Evolutionary conservation across 2,113 vertebrate genomes (phyloP).

Genomic region (Podocnemis expansa): DNA sequence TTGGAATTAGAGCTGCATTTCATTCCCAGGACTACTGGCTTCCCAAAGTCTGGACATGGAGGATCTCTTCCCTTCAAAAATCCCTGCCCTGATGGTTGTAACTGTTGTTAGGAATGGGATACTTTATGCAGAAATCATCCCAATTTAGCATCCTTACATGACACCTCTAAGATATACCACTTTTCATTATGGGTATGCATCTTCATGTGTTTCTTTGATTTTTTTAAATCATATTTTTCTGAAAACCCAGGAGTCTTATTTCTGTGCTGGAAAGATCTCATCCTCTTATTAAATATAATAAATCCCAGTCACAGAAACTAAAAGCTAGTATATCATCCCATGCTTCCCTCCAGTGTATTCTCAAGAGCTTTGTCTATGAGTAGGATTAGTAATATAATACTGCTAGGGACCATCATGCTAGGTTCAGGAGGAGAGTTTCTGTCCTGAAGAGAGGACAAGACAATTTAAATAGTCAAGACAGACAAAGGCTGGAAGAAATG

Average conservation of each 20-base stretch:
- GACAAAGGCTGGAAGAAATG: background rate
- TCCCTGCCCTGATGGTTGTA: background rate
- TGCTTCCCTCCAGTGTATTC: background rate
- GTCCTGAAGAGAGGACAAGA: no score
- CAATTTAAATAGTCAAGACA: background rate
- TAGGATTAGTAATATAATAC: no score
- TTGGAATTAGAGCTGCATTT: no score
- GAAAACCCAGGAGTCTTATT: no score
- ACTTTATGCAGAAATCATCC: fast-evolving
- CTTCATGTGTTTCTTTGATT: no score
- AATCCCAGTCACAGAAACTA: background rate
- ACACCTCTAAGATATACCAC: background rate
- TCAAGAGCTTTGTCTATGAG: background rate
- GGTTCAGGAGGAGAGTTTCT: no score
- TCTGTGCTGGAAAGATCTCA: background rate
- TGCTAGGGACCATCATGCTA: no score
- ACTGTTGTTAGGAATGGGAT: background rate
- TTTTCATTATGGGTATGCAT: no score
- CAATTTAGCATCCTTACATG: background rate
- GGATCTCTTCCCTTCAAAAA: no score
- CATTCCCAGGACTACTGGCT: no score
- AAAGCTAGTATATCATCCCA: background rate
- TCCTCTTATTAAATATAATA: background rate
- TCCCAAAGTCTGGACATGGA: no score
- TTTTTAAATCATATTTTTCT: no score